A percentile compares a stretch with the other conserved stretches of the same genome.
phyloP scores from a whole-genome alignment of 2,888 invertebrate species.

The Pseudococcus longispinus region DNA sequence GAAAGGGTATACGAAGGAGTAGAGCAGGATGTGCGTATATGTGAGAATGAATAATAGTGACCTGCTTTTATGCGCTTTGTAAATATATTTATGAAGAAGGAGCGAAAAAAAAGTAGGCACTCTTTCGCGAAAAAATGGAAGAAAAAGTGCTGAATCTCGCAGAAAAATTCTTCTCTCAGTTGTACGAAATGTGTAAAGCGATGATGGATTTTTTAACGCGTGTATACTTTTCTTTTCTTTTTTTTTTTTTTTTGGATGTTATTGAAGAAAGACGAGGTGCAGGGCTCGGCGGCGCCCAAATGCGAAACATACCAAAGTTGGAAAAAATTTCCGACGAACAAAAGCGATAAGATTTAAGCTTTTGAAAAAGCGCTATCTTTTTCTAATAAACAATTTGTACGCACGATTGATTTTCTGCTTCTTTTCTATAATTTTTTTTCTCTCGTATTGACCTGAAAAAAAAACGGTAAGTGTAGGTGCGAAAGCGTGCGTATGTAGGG shows the following conservation, averaged over 20 bases:
- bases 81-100: background rate
- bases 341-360: conserved; percentile 31
- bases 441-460: background rate
- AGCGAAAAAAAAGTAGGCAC: background rate
- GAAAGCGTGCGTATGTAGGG: background rate
- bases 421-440: background rate
- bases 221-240: background rate
- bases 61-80: background rate
- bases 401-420: conserved; percentile 30
- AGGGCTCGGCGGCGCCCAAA: background rate
- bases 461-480: background rate
- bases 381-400: conserved; percentile 42
- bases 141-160: background rate
- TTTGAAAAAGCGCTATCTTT: conserved; percentile 7
- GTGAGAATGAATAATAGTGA: background rate
- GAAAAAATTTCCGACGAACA: background rate
- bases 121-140: background rate
- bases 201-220: background rate
- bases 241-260: background rate
- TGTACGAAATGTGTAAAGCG: background rate
- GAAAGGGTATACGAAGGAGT: background rate
- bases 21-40: background rate
- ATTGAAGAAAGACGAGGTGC: background rate
- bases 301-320: background rate
- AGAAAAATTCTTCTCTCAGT: background rate